Percentiles rank a stretch among this genome's conserved stretches.
Conservation (phyloP, 2,888 invertebrate species). For the Tribolium freemani region DNA sequence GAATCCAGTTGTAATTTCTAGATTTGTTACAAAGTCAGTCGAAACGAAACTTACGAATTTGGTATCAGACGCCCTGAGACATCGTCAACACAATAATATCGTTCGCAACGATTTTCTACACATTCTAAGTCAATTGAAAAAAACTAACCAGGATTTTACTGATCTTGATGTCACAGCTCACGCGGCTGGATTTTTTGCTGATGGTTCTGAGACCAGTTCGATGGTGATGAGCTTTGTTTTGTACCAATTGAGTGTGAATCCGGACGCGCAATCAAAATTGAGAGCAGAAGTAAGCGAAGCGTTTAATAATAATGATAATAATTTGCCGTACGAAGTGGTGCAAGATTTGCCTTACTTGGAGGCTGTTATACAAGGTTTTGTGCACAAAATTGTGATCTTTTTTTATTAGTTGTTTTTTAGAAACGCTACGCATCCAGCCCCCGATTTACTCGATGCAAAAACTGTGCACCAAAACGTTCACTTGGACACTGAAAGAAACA, state of each 20-base stretch:
- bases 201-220: constrained; percentile 72
- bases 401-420: constrained; percentile 28
- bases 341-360: constrained; percentile 69
- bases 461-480: constrained; percentile 53
- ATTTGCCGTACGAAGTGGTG: constrained; percentile 65
- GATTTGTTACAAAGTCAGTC: constrained; percentile 40
- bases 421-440: constrained; percentile 48
- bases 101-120: constrained; percentile 68
- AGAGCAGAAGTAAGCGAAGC: constrained; percentile 70
- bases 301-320: constrained; percentile 57
- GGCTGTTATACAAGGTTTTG: constrained; percentile 67
- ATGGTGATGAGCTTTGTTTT: constrained; percentile 68
- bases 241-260: constrained; percentile 69
- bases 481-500: constrained; percentile 49
- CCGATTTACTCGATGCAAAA: constrained; percentile 46
- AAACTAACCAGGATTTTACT: constrained; percentile 51
- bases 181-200: constrained; percentile 70
- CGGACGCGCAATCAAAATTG: constrained; percentile 69
- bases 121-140: constrained; percentile 62
- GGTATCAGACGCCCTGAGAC: constrained; percentile 61
- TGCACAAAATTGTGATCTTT: neutral
- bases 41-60: constrained; percentile 60
- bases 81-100: constrained; percentile 64
- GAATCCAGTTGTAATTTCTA: neutral
- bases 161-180: constrained; percentile 70